Evolutionary conservation across 2,113 vertebrate species (phyloP), one percentile per base, ranked within the genome.

Genomic region (Paraplagusia blochii): DNA sequence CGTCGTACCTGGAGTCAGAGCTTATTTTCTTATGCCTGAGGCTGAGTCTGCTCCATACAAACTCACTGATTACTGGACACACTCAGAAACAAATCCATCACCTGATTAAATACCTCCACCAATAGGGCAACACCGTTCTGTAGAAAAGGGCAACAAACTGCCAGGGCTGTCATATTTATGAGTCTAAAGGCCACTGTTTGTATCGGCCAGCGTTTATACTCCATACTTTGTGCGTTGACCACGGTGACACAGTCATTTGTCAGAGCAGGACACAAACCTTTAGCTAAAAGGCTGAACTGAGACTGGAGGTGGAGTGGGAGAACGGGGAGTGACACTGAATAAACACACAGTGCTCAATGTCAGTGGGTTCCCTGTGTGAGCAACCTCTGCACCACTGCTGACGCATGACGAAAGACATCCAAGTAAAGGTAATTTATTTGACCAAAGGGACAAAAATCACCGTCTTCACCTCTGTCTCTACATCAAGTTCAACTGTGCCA

Each of bases 31-130:
- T 8, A 29, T 12, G 47, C 22, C 48, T 11, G 48, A 10, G 49
- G 49, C 47, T 29, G 29, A n/a, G 9, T 51, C 33, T 16, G 48
- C 49, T 12, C 36, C 19, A 2, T 12, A 43, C 69, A 44, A 43
- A 50, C 42, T 59, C 7, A 1, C 44, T 78, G 74, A 82, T 79
- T 77, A 64, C 61, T n/a, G 57, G 50, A 54, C 57, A 47, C 50
- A 73, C 53, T 50, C 55, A 62, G 70, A 78, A 83, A 74, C 59
- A 46, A 68, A 87, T 90, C 82, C 74, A 86, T 90, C 87, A 85
- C 56, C 17, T 43, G 69, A 65, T 45, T 54, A 69, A 29, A 29
- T 47, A 65, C 47, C 33, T 50, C 48, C 53, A 62, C 15, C 65
- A 58, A 55, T 10, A 5, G 11, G 62, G 56, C 74, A 81, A 80